Evolutionary conservation across 2,113 vertebrate genomes (phyloP).

Genomic region (Melanostigma gelatinosum): DNA sequence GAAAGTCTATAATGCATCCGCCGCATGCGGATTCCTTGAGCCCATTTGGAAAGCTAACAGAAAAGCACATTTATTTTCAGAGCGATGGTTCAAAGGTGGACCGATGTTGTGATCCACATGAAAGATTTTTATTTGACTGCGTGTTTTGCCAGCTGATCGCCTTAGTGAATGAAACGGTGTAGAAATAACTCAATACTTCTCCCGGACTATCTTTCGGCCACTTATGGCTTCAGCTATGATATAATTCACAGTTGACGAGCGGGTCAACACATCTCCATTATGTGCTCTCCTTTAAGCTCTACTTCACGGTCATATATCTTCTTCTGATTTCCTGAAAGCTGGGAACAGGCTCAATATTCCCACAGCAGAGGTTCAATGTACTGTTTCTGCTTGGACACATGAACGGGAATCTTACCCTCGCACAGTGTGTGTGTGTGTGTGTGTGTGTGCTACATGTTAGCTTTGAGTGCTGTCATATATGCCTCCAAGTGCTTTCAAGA

Average conservation of each 20-base stretch:
- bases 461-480: neutral
- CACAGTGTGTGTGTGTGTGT: neutral
- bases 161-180: constrained; percentile 28
- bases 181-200: constrained; percentile 40
- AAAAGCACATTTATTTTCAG: constrained; percentile 1
- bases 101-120: constrained; percentile 25
- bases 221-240: neutral
- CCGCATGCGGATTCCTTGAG: neutral
- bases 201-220: constrained; percentile 17
- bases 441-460: neutral
- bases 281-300: neutral
- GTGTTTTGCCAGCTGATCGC: constrained; percentile 16
- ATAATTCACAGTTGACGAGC: neutral
- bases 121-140: constrained; percentile 41
- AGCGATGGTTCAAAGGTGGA: constrained; percentile 9
- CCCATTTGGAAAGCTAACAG: constrained; percentile 1
- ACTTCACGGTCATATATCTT: constrained; percentile 6
- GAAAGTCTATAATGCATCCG: neutral
- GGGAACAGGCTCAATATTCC: constrained; percentile 7
- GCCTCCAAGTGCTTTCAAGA: constrained; percentile 1
- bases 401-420: neutral
- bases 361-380: neutral
- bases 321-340: constrained; percentile 9
- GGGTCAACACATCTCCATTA: constrained; percentile 27
- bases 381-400: neutral